phyloP scores from a whole-genome alignment of 2,113 vertebrate species.

The Myotis lucifugus region DNA sequence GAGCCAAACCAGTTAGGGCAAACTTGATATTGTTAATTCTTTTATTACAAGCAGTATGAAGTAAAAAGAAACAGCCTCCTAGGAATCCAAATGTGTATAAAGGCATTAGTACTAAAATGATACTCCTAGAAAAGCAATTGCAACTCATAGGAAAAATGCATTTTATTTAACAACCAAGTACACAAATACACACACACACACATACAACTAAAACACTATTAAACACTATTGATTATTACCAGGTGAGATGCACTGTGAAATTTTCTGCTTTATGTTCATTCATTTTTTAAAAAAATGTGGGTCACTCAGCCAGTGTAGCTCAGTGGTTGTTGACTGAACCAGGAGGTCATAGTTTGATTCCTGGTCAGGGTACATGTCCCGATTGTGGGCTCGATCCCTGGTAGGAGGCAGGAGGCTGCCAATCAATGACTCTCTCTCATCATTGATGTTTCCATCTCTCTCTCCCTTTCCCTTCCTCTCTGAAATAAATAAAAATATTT shows the following conservation, averaged over 20 bases:
- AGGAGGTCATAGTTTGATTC: too few species aligned
- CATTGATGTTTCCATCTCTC: too few species aligned
- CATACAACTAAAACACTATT: neutral
- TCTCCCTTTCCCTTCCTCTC: too few species aligned
- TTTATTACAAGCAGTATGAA: conserved; percentile 21
- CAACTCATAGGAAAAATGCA: neutral
- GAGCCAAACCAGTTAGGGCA: neutral
- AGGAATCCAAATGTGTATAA: neutral
- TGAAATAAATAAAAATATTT: too few species aligned
- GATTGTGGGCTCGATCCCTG: too few species aligned
- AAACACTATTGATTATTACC: neutral
- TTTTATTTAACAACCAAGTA: conserved; percentile 46
- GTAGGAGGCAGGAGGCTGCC: too few species aligned
- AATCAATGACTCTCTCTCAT: too few species aligned
- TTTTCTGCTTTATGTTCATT: neutral
- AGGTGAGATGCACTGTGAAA: neutral
- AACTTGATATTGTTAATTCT: neutral
- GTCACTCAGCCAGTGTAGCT: too few species aligned
- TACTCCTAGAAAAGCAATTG: neutral
- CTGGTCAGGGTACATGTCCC: too few species aligned
- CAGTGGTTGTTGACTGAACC: too few species aligned
- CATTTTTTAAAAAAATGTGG: neutral
- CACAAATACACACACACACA: neutral
- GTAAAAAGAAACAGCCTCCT: neutral
- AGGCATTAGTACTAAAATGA: neutral